Evolutionary conservation across 1,140 invertebrate species (phyloP), one percentile per base, ranked within the genome.

Genomic region (Drosophila nebulosa): DNA sequence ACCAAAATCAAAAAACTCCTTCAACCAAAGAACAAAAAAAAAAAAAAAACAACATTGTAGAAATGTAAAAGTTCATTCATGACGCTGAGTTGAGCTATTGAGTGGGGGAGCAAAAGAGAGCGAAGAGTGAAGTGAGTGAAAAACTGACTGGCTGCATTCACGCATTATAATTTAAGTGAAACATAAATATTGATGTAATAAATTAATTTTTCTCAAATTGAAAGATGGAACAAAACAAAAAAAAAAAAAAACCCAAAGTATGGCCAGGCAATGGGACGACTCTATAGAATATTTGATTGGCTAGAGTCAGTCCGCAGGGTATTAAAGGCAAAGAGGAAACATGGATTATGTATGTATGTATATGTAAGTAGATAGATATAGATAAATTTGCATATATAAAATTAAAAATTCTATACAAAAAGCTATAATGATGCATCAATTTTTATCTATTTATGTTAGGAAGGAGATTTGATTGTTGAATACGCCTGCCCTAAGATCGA

Each of bases 121-220:
- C 66, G 78, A n/a, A 12, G 5, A 4, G 1, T 1, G 39, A 14
- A 3, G 7, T 7, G 7, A 10, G 1, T 9, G 39, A n/a, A 46
- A 16, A 46, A 21, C 39, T 46, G 39, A 59, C 74, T 81, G 81
- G 60, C 84, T 89, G 83, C 84, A 88, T 88, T 88, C 83, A 88
- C 83, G 83, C 83, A 88, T 88, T 88, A 79, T 89, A 89, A 88
- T 88, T 88, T 88, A 88, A 88, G 83, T 88, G 83, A 89, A 88
- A 88, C 83, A 88, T 88, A 88, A 88, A 88, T 88, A 88, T 88
- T 88, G 84, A 88, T 88, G 75, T 78, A 88, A 88, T 88, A 88
- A 88, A 88, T 88, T 88, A 88, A 88, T 88, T 88, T 88, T 68
- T 81, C 63, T 70, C 69, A 76, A 89, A 88, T 78, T 74, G 74